Evolutionary conservation across 2,888 invertebrate genomes (phyloP).

Genomic region (Pseudococcus longispinus): DNA sequence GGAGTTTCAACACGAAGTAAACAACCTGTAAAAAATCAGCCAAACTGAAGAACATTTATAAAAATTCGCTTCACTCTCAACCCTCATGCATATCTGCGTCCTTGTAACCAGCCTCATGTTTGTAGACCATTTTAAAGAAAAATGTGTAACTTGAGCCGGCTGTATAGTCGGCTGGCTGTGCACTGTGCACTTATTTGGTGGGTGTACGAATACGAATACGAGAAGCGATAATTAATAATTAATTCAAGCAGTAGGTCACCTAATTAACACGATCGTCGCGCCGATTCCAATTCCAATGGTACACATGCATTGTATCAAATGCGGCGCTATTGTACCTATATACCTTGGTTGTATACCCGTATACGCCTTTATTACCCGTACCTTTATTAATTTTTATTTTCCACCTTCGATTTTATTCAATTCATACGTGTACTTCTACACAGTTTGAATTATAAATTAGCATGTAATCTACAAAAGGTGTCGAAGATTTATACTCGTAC

Average conservation of each 20-base stretch:
- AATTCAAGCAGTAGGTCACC: constrained; percentile 39
- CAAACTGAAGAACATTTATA: no score
- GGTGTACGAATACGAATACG: background rate
- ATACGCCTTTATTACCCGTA: constrained; percentile 43
- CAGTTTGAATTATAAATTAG: background rate
- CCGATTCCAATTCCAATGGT: background rate
- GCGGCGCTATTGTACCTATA: constrained; percentile 6
- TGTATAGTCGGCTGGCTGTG: background rate
- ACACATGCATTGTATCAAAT: constrained; percentile 7
- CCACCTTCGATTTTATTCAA: background rate
- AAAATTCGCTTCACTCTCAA: no score
- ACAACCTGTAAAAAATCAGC: no score
- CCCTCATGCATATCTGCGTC: background rate
- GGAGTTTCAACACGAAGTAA: no score
- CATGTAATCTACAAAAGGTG: background rate
- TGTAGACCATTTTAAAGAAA: background rate
- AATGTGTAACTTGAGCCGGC: background rate
- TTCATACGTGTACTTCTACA: background rate
- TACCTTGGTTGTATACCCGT: constrained; percentile 7
- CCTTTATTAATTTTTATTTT: constrained; percentile 11
- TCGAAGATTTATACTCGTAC: background rate
- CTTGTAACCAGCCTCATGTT: background rate
- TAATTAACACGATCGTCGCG: constrained; percentile 23
- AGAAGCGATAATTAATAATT: background rate
- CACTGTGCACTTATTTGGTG: background rate